Evolutionary conservation across 2,113 vertebrate species (phyloP).

Genomic region (Laticauda laticaudata): DNA sequence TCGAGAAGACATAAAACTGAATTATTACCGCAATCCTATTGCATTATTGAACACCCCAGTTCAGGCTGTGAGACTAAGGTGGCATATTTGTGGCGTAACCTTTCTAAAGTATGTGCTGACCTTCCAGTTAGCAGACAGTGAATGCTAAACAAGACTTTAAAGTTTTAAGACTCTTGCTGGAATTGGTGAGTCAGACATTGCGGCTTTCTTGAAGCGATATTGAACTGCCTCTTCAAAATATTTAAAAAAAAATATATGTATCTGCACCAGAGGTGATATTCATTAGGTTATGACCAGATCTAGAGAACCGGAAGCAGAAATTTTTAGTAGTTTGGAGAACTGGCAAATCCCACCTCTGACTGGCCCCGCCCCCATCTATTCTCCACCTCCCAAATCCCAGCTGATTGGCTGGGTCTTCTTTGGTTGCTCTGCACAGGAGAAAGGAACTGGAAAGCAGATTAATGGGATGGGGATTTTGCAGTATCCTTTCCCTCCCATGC

Average conservation of each 20-base stretch:
- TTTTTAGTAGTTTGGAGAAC: too few species aligned
- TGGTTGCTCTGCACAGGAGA: too few species aligned
- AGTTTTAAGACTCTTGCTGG: conserved; percentile 29
- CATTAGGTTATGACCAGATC: too few species aligned
- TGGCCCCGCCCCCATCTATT: too few species aligned
- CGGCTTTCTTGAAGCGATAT: conserved; percentile 33
- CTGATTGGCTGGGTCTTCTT: too few species aligned
- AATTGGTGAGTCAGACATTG: conserved; percentile 23
- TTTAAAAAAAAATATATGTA: neutral
- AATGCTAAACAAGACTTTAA: conserved; percentile 51
- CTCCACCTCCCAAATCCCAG: too few species aligned
- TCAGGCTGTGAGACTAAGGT: conserved; percentile 47
- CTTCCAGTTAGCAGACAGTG: conserved; percentile 49
- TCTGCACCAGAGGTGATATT: too few species aligned
- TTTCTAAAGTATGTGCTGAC: conserved; percentile 48
- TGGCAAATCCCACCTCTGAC: too few species aligned
- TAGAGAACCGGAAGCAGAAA: too few species aligned
- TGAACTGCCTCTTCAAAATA: conserved; percentile 28
- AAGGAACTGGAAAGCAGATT: too few species aligned
- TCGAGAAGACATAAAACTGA: conserved; percentile 59
- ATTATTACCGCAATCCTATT: conserved; percentile 56
- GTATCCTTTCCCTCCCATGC: too few species aligned
- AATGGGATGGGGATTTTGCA: too few species aligned
- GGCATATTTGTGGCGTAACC: conserved; percentile 58
- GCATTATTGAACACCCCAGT: conserved; percentile 50